Evolutionary conservation across 2,888 invertebrate genomes (phyloP).

Genomic region (Pristionchus maxplancki): DNA sequence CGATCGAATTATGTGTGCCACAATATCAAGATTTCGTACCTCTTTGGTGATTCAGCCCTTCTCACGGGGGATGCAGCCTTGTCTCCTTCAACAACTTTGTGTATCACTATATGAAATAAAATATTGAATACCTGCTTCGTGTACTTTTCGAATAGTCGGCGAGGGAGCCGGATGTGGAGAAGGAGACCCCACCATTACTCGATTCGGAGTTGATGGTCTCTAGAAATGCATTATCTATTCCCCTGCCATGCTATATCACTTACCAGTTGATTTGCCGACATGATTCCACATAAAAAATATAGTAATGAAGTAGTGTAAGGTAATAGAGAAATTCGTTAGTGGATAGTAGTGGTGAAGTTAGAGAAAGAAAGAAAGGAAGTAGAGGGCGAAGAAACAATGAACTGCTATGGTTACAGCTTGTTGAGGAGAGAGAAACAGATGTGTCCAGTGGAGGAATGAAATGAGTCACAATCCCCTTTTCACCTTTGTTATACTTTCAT

Average conservation of each 20-base stretch:
- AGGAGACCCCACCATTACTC: constrained; percentile 9
- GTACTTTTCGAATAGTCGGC: background rate
- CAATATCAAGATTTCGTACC: background rate
- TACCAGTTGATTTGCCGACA: background rate
- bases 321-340: too few relatives aligned
- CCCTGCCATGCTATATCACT: background rate
- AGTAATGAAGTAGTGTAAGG: too few relatives aligned
- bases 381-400: background rate
- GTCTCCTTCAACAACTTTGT: background rate
- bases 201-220: background rate
- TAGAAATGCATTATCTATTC: background rate
- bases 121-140: background rate
- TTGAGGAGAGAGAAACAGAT: background rate
- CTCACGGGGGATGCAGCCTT: background rate
- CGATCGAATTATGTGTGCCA: background rate
- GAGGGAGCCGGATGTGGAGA: background rate
- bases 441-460: background rate
- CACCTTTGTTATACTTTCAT: too few relatives aligned
- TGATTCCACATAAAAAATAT: too few relatives aligned
- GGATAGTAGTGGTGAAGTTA: background rate
- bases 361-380: background rate
- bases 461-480: background rate
- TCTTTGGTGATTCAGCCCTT: constrained; percentile 3
- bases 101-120: background rate
- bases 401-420: background rate